A percentile compares a stretch with the other conserved stretches of the same genome.
Evolutionary conservation across 2,797 vertebrate genomes (phyloP).

Genomic region (Helarctos malayanus): DNA sequence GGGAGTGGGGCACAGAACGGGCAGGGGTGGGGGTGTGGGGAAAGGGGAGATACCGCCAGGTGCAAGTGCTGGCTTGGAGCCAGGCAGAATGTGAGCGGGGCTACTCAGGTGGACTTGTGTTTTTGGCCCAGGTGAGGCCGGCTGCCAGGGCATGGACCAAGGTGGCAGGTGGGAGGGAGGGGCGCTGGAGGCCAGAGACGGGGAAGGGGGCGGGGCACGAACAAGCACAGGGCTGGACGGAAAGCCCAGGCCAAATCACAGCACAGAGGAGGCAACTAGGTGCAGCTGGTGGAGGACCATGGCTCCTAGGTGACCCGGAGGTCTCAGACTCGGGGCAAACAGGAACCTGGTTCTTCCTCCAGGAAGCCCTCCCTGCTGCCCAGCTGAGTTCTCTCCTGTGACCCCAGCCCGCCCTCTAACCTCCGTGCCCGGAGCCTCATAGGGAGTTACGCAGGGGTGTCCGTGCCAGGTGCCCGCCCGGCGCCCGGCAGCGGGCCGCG

Average conservation of each 20-base stretch:
- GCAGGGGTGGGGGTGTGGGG: rapidly evolving
- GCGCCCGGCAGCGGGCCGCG: rapidly evolving
- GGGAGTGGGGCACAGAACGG: rapidly evolving
- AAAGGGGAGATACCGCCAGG: rapidly evolving
- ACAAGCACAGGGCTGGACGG: not conserved
- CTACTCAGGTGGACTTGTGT: rapidly evolving
- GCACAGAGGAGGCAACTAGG: rapidly evolving
- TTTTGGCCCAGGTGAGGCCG: not conserved
- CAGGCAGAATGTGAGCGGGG: not conserved
- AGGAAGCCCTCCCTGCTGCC: not conserved
- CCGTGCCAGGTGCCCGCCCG: not conserved
- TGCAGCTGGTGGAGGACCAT: rapidly evolving
- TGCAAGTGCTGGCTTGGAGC: not conserved
- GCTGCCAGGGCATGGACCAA: rapidly evolving
- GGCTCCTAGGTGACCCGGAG: not conserved
- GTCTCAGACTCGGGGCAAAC: not conserved
- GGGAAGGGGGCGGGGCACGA: rapidly evolving
- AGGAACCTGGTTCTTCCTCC: not conserved
- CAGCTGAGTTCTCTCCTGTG: rapidly evolving
- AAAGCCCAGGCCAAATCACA: too few species aligned
- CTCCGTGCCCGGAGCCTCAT: rapidly evolving
- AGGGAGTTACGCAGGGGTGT: rapidly evolving
- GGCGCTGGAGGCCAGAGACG: rapidly evolving
- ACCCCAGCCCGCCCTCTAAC: rapidly evolving
- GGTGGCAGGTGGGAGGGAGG: not conserved